Base-by-base conservation (phyloP, 2,888 invertebrate genomes). In the Sepiola atlantica region DNA sequence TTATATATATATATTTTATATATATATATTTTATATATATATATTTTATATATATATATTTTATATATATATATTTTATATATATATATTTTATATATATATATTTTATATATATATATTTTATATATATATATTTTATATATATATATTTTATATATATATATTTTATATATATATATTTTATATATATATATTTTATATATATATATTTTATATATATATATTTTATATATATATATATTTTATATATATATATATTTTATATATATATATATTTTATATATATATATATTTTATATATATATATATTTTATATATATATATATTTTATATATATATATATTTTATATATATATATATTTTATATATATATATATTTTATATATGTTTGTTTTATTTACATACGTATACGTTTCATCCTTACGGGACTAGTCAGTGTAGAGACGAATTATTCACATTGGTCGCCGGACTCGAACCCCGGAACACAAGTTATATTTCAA, bases 121-220 rank as follows among this genome's bases (percentile, higher is more conserved):
- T 21, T 77, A 77, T 77, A 77, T 77, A 77, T 77, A 77, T 77
- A 77, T 77, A 77, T 77, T 21, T 21, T 77, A 77, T 77, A 77
- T 77, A 77, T 77, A 77, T 77, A 77, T 77, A 77, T 77, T 21
- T 21, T 77, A 77, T 77, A 77, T 77, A 77, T 77, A 77, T 77
- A 77, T 77, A 77, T 21, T 77, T 77, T 77, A 77, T 77, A 77
- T 77, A 77, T 77, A 77, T 77, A 77, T 77, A 77, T 77, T 21
- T 77, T 77, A 77, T 77, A 77, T 77, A 77, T 77, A 77, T 77
- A 77, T 77, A 77, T 77, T 21, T 77, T 21, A 21, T 77, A 77
- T 77, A 77, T 77, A 77, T 77, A 77, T 77, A 77, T 77, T 21
- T 77, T 77, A 77, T 77, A 77, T 77, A 77, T 77, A 77, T 77